These are phyloP conservation scores for Propithecus deckenii DNA, from an alignment of 2,797 vertebrate species.

Conservation along the genomic window DNA sequence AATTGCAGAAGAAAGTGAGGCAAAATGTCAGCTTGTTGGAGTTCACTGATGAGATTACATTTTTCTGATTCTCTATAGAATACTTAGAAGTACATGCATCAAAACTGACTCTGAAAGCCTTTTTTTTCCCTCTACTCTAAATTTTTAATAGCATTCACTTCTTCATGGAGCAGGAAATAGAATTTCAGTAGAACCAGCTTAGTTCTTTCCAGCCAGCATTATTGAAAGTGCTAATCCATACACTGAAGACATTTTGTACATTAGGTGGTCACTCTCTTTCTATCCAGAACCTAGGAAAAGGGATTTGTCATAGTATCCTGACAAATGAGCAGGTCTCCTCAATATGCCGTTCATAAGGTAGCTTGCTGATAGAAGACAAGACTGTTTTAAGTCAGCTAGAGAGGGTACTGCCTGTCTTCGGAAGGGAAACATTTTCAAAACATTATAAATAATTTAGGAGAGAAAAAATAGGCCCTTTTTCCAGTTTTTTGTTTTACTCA, in stretches of 20 bases:
- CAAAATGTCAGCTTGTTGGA: neutral
- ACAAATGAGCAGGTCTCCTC: neutral
- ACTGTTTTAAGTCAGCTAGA: neutral
- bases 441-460: neutral
- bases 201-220: neutral
- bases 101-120: neutral
- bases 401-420: no score
- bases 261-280: neutral
- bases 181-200: neutral
- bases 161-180: neutral
- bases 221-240: neutral
- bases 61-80: neutral
- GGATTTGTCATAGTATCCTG: neutral
- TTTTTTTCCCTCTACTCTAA: neutral
- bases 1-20: neutral
- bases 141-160: neutral
- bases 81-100: neutral
- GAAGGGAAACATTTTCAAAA: neutral
- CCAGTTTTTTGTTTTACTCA: neutral
- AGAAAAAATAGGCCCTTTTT: neutral
- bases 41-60: neutral
- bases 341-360: fast-evolving
- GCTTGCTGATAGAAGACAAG: neutral
- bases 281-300: fast-evolving
- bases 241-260: neutral